Evolutionary conservation across 2,797 vertebrate species (phyloP), one percentile per base, ranked within the genome.

Genomic region (Myripristis jacobus): DNA sequence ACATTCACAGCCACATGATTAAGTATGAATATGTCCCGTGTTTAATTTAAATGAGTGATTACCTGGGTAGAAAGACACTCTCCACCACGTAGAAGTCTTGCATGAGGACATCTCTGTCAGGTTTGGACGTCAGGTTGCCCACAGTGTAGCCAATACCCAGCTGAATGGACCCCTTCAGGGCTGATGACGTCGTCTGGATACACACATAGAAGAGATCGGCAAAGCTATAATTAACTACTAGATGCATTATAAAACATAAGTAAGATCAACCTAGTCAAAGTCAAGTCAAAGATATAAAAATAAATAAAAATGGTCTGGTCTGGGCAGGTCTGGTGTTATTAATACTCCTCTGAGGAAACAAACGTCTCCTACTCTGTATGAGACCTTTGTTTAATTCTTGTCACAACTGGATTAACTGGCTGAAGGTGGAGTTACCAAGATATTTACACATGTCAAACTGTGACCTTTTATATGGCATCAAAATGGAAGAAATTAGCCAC

Each of bases 61-160:
- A 36, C 98, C 98, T 99, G 54, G 98, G 98, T 62, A 99, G 92
- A 88, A 98, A 98, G 52, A 99, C 97, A 44, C 97, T 99, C 91
- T 99, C 98, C 88, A 99, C 97, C 80, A 98, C 97, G 41, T 99
- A 99, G 90, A 99, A 99, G 84, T 99, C 98, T 91, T 98, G 98
- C 98, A 99, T 99, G 88, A 99, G 96, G 70, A 99, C 97, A 87
- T 99, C 98, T 92, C 98, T 94, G 91, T 98, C 98, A 0, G 98
- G 96, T 89, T 98, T 99, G 79, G 98, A 99, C 66, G 96, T 97
- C 85, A 99, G 95, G 83, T 97, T 99, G 47, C 98, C 98, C 77
- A 99, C 98, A 0, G 97, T 97, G 80, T 99, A 98, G 81, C 96
- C 97, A 81, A 99, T 99, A 73, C 98, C 98, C 70, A 99, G 91